Evolutionary conservation across 2,888 invertebrate genomes (phyloP), one percentile per base, ranked within the genome.

Genomic region (Callosobruchus maculatus): DNA sequence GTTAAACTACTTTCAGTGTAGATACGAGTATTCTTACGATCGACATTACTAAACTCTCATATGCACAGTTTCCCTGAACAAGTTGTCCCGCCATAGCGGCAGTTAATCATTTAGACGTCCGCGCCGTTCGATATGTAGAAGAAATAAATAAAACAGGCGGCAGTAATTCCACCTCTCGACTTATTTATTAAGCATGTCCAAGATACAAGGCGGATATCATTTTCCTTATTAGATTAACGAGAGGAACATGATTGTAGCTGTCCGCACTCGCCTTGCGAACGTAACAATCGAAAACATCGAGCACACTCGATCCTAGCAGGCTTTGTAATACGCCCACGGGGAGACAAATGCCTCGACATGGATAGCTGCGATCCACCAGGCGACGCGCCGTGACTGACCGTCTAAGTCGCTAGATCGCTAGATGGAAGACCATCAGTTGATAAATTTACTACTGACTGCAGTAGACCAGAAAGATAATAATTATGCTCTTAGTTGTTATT

Each of bases 191-290:
- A 49, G 49, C 49, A 49, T 49, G 49, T 49, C 49, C 13, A 13
- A 49, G 71, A 71, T 71, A 31, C 22, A 31, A 22, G 71, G 21
- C 26, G 30, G 71, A 71, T 71, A 71, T 71, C 22, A 71, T 71
- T 71, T 71, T 71, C 71, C 71, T 71, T 71, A 71, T 71, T 71
- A 71, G 71, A 71, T 71, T 71, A 71, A 30, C 49, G 20, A 30
- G 71, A 71, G 31, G 71, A 31, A 71, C 71, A 71, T 71, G 30
- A 71, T 20, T 71, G 71, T 71, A 71, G 30, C 71, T 71, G 71
- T 71, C 71, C 31, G 31, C 21, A 71, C 22, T 22, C 22, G 71
- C 21, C 20, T 21, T 26, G 21, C 30, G 31, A 71, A 71, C 71
- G 31, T 71, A 71, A 71, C 71, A 71, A 71, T 71, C 71, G 71